These are phyloP conservation scores for Clepsis dumicolana DNA, from an alignment of 2,888 invertebrate genomes.

Conservation along the genomic window DNA sequence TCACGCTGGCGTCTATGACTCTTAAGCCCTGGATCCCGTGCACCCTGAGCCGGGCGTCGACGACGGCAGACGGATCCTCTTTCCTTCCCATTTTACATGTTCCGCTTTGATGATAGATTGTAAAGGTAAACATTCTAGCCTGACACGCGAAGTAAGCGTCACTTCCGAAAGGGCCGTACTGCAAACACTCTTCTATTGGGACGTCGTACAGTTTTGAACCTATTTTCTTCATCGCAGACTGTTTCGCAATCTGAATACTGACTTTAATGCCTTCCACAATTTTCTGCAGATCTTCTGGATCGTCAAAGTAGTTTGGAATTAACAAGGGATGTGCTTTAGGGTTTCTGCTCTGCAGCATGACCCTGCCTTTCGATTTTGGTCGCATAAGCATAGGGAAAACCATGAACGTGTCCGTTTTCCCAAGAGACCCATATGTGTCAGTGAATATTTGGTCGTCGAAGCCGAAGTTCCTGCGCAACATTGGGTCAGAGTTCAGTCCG, in stretches of 20 bases:
- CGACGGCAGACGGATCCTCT: constrained; percentile 87
- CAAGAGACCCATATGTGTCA: constrained; percentile 72
- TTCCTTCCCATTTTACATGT: constrained; percentile 89
- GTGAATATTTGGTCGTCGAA: constrained; percentile 78
- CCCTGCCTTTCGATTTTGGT: constrained; percentile 89
- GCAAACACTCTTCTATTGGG: constrained; percentile 87
- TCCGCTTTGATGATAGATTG: constrained; percentile 89
- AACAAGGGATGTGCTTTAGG: constrained; percentile 91
- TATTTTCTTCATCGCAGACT: constrained; percentile 85
- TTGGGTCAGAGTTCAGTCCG: constrained; percentile 80
- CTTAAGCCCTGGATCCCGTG: constrained; percentile 89
- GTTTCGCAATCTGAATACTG: constrained; percentile 84
- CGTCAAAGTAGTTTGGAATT: constrained; percentile 92
- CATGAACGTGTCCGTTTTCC: constrained; percentile 76
- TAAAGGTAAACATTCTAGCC: constrained; percentile 88
- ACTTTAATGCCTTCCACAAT: constrained; percentile 88
- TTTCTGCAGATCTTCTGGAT: constrained; percentile 87
- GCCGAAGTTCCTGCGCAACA: constrained; percentile 82
- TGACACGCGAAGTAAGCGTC: constrained; percentile 90
- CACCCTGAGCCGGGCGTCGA: constrained; percentile 87
- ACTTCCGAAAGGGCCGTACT: constrained; percentile 84
- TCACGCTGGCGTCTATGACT: constrained; percentile 92
- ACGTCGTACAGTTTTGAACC: constrained; percentile 87
- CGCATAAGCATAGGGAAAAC: constrained; percentile 90
- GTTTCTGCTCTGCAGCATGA: constrained; percentile 89